Percentiles rank a stretch among this genome's conserved stretches.
These are phyloP conservation scores for Plebejus melissa DNA, from an alignment of 2,888 invertebrate genomes.

Conservation along the genomic window DNA sequence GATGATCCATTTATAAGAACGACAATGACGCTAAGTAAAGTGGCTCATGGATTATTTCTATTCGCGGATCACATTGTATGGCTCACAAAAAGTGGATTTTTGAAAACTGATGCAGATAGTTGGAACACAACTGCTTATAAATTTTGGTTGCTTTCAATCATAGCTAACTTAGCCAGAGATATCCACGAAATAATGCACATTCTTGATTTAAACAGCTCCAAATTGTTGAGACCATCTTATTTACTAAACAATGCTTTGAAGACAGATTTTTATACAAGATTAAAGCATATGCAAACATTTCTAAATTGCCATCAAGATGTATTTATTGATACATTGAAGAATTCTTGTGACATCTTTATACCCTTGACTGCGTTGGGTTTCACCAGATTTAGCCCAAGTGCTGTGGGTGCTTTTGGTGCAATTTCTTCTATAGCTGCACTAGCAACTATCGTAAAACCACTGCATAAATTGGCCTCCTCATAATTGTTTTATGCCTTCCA, in stretches of 20 bases:
- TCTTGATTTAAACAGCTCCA: slow-evolving; percentile 69
- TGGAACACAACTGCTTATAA: slow-evolving; percentile 87
- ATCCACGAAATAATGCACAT: slow-evolving; percentile 88
- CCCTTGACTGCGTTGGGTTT: slow-evolving; percentile 90
- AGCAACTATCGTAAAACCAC: slow-evolving; percentile 86
- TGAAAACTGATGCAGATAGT: slow-evolving; percentile 84
- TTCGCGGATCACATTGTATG: slow-evolving; percentile 93
- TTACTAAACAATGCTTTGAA: slow-evolving; percentile 52
- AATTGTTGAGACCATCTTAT: slow-evolving; percentile 64
- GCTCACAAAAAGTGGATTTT: slow-evolving; percentile 86
- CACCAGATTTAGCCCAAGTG: slow-evolving; percentile 86
- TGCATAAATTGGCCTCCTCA: slow-evolving; percentile 85
- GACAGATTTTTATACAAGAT: slow-evolving; percentile 46
- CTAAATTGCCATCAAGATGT: slow-evolving; percentile 80
- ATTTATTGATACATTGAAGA: slow-evolving; percentile 90
- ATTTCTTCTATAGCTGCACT: slow-evolving; percentile 90
- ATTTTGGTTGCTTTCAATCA: slow-evolving; percentile 91
- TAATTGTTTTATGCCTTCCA: slow-evolving; percentile 37
- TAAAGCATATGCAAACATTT: slow-evolving; percentile 54
- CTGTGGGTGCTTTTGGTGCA: slow-evolving; percentile 87
- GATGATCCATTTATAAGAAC: slow-evolving; percentile 84
- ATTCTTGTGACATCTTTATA: slow-evolving; percentile 91
- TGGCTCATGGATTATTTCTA: slow-evolving; percentile 88
- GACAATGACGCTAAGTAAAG: slow-evolving; percentile 87
- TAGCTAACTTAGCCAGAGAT: slow-evolving; percentile 89